Conservation (phyloP, 1,140 invertebrate species). For the Mercenaria mercenaria region DNA sequence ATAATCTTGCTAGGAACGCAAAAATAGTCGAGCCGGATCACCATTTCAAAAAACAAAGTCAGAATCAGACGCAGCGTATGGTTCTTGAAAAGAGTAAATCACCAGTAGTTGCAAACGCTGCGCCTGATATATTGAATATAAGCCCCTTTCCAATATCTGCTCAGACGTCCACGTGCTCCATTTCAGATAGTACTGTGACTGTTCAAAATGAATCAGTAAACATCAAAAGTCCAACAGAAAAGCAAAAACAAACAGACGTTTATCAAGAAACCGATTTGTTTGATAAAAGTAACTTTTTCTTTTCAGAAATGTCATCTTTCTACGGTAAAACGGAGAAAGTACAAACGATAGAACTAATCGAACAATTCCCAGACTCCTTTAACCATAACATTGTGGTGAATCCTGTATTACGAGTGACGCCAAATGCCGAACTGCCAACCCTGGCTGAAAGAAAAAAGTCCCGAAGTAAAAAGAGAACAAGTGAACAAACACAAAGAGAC, state of each 20-base stretch:
- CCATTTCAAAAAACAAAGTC: neutral
- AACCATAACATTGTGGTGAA: neutral
- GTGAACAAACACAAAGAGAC: neutral
- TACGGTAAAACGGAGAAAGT: neutral
- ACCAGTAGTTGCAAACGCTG: neutral
- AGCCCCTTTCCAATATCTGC: neutral
- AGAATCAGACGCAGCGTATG: neutral
- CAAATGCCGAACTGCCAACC: neutral
- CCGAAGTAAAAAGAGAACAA: neutral
- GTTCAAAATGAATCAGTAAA: neutral
- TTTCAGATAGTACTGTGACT: neutral
- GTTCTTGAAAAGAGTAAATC: slow-evolving; percentile 27
- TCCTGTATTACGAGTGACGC: neutral
- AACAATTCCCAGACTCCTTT: neutral
- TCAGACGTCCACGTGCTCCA: neutral
- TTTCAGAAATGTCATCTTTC: neutral
- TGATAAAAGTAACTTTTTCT: neutral
- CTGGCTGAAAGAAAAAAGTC: neutral
- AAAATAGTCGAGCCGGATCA: neutral
- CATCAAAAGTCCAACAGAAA: neutral
- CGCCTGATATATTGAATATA: slow-evolving; percentile 8
- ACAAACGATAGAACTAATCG: neutral
- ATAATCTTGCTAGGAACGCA: no score
- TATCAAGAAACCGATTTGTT: neutral
- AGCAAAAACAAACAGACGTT: neutral